Conservation (phyloP, 2,113 vertebrate genomes). For the Alouatta palliata region DNA sequence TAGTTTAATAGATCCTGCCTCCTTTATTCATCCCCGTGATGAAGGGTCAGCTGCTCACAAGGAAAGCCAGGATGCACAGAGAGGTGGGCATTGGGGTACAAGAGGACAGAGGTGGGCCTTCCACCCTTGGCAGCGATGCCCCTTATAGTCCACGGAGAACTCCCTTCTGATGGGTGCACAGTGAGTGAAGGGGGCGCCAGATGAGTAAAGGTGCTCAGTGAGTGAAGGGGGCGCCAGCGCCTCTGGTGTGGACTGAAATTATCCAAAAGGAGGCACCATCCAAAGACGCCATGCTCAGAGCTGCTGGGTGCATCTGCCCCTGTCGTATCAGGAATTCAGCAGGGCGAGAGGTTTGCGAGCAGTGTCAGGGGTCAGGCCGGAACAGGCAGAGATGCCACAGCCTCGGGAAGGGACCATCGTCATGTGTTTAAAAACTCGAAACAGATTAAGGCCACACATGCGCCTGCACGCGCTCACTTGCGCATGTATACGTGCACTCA, state of each 20-base stretch:
- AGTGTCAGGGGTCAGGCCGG: accelerated
- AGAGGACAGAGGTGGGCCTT: accelerated
- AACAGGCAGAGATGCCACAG: not conserved
- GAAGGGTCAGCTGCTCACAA: not conserved
- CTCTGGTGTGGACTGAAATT: too few relatives aligned
- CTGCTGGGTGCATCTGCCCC: not conserved
- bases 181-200: not conserved
- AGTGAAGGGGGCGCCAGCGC: too few relatives aligned
- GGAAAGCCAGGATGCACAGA: not conserved
- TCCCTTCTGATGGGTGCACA: accelerated
- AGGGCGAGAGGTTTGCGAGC: accelerated
- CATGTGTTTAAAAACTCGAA: accelerated
- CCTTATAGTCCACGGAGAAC: not conserved
- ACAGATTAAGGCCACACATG: accelerated
- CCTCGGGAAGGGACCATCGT: not conserved
- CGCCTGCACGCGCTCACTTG: accelerated
- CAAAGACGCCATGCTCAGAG: accelerated
- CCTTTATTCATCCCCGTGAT: not conserved
- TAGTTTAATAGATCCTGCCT: not conserved
- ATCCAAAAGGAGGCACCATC: too few relatives aligned
- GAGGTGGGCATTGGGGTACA: accelerated
- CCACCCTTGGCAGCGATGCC: not conserved
- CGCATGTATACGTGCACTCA: accelerated
- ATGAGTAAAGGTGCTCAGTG: too few relatives aligned
- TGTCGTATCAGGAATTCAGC: accelerated